Evolutionary conservation across 2,888 invertebrate genomes (phyloP).

Genomic region (Himalopsyche tibetana): DNA sequence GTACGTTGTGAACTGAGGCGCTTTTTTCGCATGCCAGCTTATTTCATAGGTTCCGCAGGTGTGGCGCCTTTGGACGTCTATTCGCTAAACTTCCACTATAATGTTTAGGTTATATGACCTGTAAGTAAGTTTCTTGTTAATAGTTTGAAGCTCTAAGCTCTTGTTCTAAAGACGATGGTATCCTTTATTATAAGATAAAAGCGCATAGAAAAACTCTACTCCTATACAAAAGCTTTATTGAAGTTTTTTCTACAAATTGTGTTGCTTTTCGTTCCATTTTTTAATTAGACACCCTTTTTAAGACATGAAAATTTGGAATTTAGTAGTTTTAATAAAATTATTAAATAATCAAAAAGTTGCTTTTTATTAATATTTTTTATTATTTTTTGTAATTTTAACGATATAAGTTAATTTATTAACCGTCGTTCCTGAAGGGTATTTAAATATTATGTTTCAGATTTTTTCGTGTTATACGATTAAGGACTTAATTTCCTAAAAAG

Average conservation of each 20-base stretch:
- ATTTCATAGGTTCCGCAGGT: conserved; percentile 35
- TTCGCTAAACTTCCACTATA: conserved; percentile 49
- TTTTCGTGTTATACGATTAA: no score
- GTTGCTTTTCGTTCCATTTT: not conserved
- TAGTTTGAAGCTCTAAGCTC: conserved; percentile 34
- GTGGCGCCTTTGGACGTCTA: conserved; percentile 33
- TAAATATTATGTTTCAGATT: no score
- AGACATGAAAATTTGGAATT: no score
- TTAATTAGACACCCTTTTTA: not conserved
- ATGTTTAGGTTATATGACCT: conserved; percentile 50
- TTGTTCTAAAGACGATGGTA: conserved; percentile 8
- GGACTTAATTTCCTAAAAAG: no score
- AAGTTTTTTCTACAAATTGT: not conserved
- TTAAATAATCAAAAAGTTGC: no score
- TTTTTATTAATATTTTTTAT: no score
- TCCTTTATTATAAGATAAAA: conserved; percentile 26
- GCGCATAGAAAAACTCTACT: conserved; percentile 10
- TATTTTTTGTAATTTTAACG: no score
- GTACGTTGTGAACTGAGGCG: not conserved
- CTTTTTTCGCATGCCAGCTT: conserved; percentile 28
- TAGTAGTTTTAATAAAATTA: no score
- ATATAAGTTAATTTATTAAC: no score
- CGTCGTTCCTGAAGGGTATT: no score
- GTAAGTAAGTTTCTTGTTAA: conserved; percentile 42
- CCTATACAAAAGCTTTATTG: not conserved